Conservation (phyloP, 2,888 invertebrate species). For the Limnephilus auricula region DNA sequence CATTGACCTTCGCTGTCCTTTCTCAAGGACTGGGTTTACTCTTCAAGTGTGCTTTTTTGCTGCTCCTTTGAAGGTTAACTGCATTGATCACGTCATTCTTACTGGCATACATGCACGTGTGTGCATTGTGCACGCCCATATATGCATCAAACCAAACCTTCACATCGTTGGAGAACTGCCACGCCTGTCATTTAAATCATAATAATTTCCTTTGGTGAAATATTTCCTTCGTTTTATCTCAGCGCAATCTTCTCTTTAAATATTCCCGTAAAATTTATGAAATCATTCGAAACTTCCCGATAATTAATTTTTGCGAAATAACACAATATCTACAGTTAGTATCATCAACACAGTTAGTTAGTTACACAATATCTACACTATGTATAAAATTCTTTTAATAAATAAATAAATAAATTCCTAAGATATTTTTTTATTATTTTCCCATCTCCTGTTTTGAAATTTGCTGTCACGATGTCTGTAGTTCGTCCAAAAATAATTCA, state of each 20-base stretch:
- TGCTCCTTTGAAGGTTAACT: constrained; percentile 47
- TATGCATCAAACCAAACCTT: constrained; percentile 29
- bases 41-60: constrained; percentile 14
- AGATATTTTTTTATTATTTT: not conserved
- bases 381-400: too few species aligned
- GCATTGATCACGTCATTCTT: constrained; percentile 45
- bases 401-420: too few species aligned
- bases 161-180: constrained; percentile 14
- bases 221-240: not conserved
- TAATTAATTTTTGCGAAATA: too few species aligned
- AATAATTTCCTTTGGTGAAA: not conserved
- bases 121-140: not conserved
- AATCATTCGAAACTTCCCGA: not conserved
- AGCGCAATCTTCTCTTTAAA: not conserved
- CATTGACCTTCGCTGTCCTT: constrained; percentile 49
- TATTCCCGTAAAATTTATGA: not conserved
- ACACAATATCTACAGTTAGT: too few species aligned
- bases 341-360: too few species aligned
- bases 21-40: constrained; percentile 46
- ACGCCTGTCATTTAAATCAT: not conserved
- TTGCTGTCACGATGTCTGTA: not conserved
- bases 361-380: too few species aligned
- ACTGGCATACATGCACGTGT: not conserved
- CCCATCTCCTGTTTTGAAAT: not conserved
- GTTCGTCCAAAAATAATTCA: not conserved